These are phyloP conservation scores for Samia ricini DNA, from an alignment of 1,140 invertebrate genomes.

Conservation along the genomic window DNA sequence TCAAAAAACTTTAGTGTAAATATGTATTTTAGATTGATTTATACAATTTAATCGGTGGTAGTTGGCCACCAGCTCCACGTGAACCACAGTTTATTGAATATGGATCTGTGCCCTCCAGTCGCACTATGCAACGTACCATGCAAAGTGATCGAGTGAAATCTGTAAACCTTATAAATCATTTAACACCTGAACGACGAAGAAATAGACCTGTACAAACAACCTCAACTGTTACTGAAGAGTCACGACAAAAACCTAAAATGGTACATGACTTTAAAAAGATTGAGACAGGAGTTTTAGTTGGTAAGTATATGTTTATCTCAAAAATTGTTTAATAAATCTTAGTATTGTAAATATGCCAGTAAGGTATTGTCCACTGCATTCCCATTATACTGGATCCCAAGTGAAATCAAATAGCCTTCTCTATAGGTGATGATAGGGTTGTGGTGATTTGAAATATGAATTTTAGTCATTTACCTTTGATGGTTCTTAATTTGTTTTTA, in stretches of 20 bases:
- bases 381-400: too few species aligned
- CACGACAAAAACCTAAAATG: conserved; percentile 47
- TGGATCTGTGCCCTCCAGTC: conserved; percentile 48
- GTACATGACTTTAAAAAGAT: conserved; percentile 67
- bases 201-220: conserved; percentile 31
- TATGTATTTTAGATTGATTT: conserved; percentile 54
- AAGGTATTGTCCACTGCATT: too few species aligned
- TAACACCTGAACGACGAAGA: conserved; percentile 52
- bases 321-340: too few species aligned
- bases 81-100: conserved; percentile 54
- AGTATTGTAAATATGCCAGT: too few species aligned
- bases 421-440: too few species aligned
- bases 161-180: conserved; percentile 59
- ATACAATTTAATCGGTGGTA: conserved; percentile 63
- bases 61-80: conserved; percentile 67
- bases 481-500: too few species aligned
- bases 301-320: conserved; percentile 34
- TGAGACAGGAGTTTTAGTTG: conserved; percentile 66
- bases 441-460: too few species aligned
- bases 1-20: neutral
- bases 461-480: too few species aligned
- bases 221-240: conserved; percentile 29
- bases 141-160: conserved; percentile 61
- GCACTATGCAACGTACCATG: conserved; percentile 55
- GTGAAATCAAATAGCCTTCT: too few species aligned